Evolutionary conservation across 2,797 vertebrate species (phyloP).

Genomic region (Platalea minor): DNA sequence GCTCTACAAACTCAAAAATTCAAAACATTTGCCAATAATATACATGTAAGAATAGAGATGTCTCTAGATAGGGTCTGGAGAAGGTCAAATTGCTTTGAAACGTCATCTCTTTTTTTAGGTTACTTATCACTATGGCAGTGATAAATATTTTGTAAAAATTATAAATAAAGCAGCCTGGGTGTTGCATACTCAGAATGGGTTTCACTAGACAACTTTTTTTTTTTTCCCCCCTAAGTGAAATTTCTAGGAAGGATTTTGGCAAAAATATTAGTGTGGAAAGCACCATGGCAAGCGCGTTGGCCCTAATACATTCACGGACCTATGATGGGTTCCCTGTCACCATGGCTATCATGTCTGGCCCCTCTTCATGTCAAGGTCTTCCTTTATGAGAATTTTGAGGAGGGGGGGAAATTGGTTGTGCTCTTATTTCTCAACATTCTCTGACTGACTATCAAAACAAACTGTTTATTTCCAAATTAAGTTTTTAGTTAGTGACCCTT

Average conservation of each 20-base stretch:
- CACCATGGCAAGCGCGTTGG: neutral
- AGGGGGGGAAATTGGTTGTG: neutral
- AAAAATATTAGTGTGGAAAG: neutral
- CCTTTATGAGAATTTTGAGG: neutral
- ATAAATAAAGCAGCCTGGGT: constrained; percentile 53
- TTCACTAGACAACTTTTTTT: neutral
- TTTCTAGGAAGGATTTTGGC: constrained; percentile 32
- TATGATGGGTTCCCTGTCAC: neutral
- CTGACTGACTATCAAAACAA: neutral
- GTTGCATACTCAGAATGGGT: neutral
- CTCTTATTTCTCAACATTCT: neutral
- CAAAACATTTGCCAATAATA: constrained; percentile 66
- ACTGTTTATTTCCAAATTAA: neutral
- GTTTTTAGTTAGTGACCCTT: neutral
- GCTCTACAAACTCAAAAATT: constrained; percentile 58
- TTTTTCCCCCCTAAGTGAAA: neutral
- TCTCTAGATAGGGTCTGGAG: constrained; percentile 28
- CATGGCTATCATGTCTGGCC: neutral
- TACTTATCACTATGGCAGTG: constrained; percentile 63
- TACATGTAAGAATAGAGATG: constrained; percentile 51
- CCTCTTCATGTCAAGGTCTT: neutral
- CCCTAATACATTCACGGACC: neutral
- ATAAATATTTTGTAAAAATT: constrained; percentile 67
- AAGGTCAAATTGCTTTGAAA: constrained; percentile 58
- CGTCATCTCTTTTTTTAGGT: constrained; percentile 39